Evolutionary conservation across 2,113 vertebrate genomes (phyloP).

Genomic region (Etia nguti): DNA sequence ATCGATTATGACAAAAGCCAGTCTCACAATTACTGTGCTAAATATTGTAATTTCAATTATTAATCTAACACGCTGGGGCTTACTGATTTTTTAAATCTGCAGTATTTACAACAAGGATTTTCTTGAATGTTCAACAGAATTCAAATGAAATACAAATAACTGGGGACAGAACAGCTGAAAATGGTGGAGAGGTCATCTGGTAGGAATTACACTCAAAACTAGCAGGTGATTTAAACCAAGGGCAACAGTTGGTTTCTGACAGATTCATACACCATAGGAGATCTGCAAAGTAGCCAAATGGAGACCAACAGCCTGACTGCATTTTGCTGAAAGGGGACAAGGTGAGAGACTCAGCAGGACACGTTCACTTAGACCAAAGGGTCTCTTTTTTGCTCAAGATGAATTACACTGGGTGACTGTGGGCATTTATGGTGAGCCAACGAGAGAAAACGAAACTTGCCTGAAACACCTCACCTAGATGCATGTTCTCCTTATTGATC

Average conservation of each 20-base stretch:
- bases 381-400: not conserved
- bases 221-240: not conserved
- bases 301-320: not conserved
- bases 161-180: not conserved
- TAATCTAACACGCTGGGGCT: not conserved
- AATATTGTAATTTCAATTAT: not conserved
- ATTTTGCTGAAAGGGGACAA: not conserved
- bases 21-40: not conserved
- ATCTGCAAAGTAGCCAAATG: not conserved
- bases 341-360: not conserved
- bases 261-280: not conserved
- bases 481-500: not conserved
- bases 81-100: not conserved
- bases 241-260: not conserved
- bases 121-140: not conserved
- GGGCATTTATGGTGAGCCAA: not conserved
- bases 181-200: not conserved
- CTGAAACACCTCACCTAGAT: not conserved
- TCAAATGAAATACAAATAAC: not conserved
- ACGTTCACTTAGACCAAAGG: not conserved
- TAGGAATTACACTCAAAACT: not conserved
- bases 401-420: not conserved
- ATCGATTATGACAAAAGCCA: not conserved
- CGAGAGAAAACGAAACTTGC: accelerated
- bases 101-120: not conserved